Base-by-base conservation (phyloP, 2,113 vertebrate species). In the Erpornis zantholeuca region DNA sequence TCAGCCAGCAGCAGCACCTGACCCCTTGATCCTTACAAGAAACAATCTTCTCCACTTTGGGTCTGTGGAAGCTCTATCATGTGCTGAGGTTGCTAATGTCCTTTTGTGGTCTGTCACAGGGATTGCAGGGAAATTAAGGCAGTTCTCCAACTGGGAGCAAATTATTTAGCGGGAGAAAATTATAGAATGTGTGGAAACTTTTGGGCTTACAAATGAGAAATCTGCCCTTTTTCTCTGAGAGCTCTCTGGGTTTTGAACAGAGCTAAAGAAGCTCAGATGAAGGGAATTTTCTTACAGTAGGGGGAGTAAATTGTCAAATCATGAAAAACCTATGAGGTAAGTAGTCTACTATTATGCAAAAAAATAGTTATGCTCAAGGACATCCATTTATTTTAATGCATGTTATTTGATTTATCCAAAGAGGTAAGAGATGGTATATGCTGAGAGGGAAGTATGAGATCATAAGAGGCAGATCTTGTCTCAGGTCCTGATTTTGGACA, bases 1-100 rank as follows among this genome's bases (percentile, higher is more conserved):
- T 84, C 72, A 82, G 78, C 65, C 81, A 71, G 88, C 68, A 92
- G 93, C 80, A 85, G 81, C 92, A 81, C 78, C 52, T 72, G 81
- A 28, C 83, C 75, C 69, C 88, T 80, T 53, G 61, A 71, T 65
- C 72, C 57, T 33, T n/a, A 76, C 42, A 22, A 53, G 90, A 90
- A 71, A 29, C 79, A 38, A 14, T 11, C 14, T 56, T 63, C 76
- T 90, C 71, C 35, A 6, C 27, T 16, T 27, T 10, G 49, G 31
- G n/a, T 27, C 73, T 12, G 21, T 15, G 22, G 7, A 54, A 52
- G 66, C 21, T 91, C 65, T 56, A 6, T 52, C 59, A 17, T 44
- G 38, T 87, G 75, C 61, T 82, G 77, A 35, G 22, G 28, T 20
- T 65, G 40, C 33, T 77, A 88, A 91, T 59, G 65, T 66, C 35